Conservation (phyloP, 2,888 invertebrate genomes). For the Callyntrura sp. region DNA sequence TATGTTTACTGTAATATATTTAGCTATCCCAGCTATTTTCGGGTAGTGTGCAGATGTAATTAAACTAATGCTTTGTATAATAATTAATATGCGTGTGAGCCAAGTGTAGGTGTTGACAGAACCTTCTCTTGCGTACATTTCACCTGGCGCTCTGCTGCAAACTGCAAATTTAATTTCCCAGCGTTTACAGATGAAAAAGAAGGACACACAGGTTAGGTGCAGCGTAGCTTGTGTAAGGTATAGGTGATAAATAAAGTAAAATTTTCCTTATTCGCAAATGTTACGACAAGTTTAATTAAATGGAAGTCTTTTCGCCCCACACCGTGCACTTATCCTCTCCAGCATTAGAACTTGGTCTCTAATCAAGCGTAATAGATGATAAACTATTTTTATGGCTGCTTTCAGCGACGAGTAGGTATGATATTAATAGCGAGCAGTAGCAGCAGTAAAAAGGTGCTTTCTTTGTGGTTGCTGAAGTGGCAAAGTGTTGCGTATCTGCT, state of each 20-base stretch:
- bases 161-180: not conserved
- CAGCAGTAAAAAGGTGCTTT: not conserved
- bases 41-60: slow-evolving; percentile 8
- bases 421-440: not conserved
- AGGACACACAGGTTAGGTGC: no score
- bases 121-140: no score
- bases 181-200: no score
- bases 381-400: slow-evolving; percentile 31
- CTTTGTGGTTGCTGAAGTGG: not conserved
- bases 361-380: slow-evolving; percentile 55
- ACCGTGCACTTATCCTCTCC: not conserved
- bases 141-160: not conserved
- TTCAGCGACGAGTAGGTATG: not conserved
- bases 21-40: not conserved
- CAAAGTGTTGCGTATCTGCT: slow-evolving; percentile 24
- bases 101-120: not conserved
- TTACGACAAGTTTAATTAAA: not conserved
- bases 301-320: not conserved
- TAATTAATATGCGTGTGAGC: slow-evolving; percentile 5
- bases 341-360: slow-evolving; percentile 28
- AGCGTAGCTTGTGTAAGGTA: no score
- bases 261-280: not conserved
- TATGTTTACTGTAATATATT: no score
- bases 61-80: not conserved
- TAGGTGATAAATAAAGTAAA: no score